Evolutionary conservation across 2,888 invertebrate genomes (phyloP).

Genomic region (Metacarcinus magister): DNA sequence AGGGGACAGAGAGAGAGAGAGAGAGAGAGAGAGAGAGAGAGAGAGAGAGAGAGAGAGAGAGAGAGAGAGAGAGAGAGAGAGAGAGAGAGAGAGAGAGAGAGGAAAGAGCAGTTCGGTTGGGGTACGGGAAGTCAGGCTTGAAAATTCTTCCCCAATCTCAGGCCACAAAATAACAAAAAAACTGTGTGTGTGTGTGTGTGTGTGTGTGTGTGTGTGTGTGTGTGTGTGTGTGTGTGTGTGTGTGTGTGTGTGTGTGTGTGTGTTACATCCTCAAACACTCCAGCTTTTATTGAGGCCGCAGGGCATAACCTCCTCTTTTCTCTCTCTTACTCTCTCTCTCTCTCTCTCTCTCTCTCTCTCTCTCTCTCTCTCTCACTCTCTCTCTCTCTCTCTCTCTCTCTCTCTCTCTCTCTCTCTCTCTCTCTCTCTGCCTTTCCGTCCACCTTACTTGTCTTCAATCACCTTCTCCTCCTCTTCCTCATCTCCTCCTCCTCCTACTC

Average conservation of each 20-base stretch:
- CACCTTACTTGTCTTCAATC: not conserved
- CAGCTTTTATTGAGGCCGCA: slow-evolving; percentile 26
- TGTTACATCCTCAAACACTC: slow-evolving; percentile 10
- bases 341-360: not conserved
- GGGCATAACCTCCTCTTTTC: not conserved
- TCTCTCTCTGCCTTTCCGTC: not conserved
- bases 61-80: slow-evolving; percentile 43
- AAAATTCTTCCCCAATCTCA: not conserved
- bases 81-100: slow-evolving; percentile 48
- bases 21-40: slow-evolving; percentile 49
- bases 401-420: slow-evolving; percentile 55
- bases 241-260: slow-evolving; percentile 38
- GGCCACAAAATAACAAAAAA: not conserved
- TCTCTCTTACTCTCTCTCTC: slow-evolving; percentile 5
- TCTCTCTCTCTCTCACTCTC: not conserved
- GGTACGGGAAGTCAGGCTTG: no score
- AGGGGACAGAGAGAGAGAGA: not conserved
- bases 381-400: not conserved
- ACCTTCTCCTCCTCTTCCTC: not conserved
- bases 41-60: slow-evolving; percentile 35
- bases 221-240: slow-evolving; percentile 34
- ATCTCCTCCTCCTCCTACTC: not conserved
- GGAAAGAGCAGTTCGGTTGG: no score
- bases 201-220: slow-evolving; percentile 26
- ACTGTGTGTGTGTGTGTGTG: not conserved